phyloP scores from a whole-genome alignment of 2,888 invertebrate species.

The Sthenelais limicola region DNA sequence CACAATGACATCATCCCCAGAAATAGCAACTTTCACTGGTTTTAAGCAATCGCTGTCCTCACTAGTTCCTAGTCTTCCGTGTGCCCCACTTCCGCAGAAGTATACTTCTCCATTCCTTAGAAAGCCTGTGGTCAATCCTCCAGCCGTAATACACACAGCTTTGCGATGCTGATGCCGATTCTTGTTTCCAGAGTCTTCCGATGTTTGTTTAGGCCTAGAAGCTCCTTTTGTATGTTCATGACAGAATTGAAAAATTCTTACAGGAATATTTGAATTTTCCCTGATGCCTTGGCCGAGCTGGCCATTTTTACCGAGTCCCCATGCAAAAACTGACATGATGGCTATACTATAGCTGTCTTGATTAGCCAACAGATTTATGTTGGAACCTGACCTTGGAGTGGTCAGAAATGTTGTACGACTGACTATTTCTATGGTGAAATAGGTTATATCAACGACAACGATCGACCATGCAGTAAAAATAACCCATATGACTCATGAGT shows the following conservation, averaged over 20 bases:
- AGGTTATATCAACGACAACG: too few relatives aligned
- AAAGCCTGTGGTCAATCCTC: slow-evolving; percentile 54
- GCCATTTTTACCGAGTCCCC: slow-evolving; percentile 58
- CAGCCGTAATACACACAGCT: slow-evolving; percentile 49
- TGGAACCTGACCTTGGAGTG: too few relatives aligned
- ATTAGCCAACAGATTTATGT: too few relatives aligned
- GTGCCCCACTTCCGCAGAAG: slow-evolving; percentile 56
- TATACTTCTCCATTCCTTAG: slow-evolving; percentile 51
- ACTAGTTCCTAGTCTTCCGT: slow-evolving; percentile 57
- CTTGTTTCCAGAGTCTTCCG: slow-evolving; percentile 37
- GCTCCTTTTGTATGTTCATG: background rate
- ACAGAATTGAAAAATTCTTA: background rate
- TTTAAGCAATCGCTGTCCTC: slow-evolving; percentile 46
- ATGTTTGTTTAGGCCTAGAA: background rate
- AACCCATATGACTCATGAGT: too few relatives aligned
- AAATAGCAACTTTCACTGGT: slow-evolving; percentile 46
- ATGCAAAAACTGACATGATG: slow-evolving; percentile 39
- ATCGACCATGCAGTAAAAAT: too few relatives aligned
- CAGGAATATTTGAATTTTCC: slow-evolving; percentile 37
- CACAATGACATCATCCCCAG: too few relatives aligned
- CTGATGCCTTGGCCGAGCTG: slow-evolving; percentile 55
- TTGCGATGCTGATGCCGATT: slow-evolving; percentile 17
- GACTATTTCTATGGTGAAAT: too few relatives aligned
- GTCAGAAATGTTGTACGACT: too few relatives aligned
- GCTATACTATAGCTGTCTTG: too few relatives aligned